Percentiles rank a stretch among this genome's conserved stretches.
These are phyloP conservation scores for Grapholita molesta DNA, from an alignment of 1,140 invertebrate genomes.

Conservation along the genomic window DNA sequence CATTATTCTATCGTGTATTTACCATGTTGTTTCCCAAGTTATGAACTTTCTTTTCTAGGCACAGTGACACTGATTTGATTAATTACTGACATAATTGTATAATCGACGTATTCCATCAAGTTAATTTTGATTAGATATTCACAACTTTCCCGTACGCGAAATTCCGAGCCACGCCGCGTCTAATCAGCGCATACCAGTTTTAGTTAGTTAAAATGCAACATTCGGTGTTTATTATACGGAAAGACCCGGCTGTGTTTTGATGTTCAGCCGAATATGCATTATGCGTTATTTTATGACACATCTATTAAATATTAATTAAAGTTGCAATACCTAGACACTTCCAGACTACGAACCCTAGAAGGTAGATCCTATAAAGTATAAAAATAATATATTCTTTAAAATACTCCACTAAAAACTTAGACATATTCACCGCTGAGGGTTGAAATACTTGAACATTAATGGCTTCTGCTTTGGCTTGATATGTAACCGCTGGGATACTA, in stretches of 20 bases:
- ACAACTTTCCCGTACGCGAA: not conserved
- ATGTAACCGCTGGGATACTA: too few relatives aligned
- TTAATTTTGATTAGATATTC: not conserved
- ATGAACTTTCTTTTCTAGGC: slow-evolving; percentile 4
- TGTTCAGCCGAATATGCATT: not conserved
- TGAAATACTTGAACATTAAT: too few relatives aligned
- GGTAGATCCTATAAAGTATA: too few relatives aligned
- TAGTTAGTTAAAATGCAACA: not conserved
- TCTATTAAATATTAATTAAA: too few relatives aligned
- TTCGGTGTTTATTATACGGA: not conserved
- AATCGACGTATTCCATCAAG: slow-evolving; percentile 6
- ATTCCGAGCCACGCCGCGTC: not conserved
- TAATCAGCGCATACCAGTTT: not conserved
- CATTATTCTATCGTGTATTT: not conserved
- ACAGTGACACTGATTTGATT: not conserved
- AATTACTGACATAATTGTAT: slow-evolving; percentile 12
- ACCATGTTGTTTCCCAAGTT: not conserved
- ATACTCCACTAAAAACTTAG: too few relatives aligned
- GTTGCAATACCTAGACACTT: too few relatives aligned
- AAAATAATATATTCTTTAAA: too few relatives aligned
- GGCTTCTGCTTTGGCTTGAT: too few relatives aligned
- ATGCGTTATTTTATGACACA: too few relatives aligned
- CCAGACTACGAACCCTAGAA: too few relatives aligned
- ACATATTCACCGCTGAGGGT: too few relatives aligned
- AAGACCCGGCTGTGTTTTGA: not conserved